phyloP scores from a whole-genome alignment of 2,797 vertebrate genomes.

The Apogon talboti region DNA sequence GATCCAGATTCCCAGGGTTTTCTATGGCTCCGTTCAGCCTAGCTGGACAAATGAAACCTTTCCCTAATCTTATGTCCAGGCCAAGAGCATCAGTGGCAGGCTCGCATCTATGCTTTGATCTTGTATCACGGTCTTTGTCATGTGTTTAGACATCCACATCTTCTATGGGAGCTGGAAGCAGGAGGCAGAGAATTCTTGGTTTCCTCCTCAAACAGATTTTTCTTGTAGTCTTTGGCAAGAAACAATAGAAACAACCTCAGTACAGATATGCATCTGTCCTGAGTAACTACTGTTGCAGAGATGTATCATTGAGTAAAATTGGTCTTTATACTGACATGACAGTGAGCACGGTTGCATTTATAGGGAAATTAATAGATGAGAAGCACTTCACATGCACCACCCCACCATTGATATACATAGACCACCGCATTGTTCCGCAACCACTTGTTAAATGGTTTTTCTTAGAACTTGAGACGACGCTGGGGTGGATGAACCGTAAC shows the following conservation, averaged over 20 bases:
- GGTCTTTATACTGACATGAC: neutral
- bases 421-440: constrained; percentile 37
- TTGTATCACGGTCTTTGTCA: constrained; percentile 43
- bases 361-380: constrained; percentile 14
- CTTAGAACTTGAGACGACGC: constrained; percentile 30
- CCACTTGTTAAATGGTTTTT: constrained; percentile 33
- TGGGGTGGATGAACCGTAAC: constrained; percentile 32
- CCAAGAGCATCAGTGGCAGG: constrained; percentile 64
- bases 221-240: constrained; percentile 49
- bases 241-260: constrained; percentile 28
- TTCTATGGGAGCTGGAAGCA: constrained; percentile 31
- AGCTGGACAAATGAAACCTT: constrained; percentile 30
- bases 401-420: constrained; percentile 25
- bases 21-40: constrained; percentile 27
- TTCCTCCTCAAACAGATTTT: constrained; percentile 31
- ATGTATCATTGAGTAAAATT: neutral
- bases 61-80: constrained; percentile 50
- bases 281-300: neutral
- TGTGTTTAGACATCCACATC: constrained; percentile 65
- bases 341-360: constrained; percentile 23
- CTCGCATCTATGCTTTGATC: constrained; percentile 68
- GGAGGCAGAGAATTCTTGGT: constrained; percentile 33
- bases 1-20: constrained; percentile 39
- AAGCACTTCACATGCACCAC: constrained; percentile 23
- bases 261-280: constrained; percentile 38